A percentile compares a stretch with the other conserved stretches of the same genome.
Conservation (phyloP, 1,140 invertebrate species). For the Drosophila sulfurigaster region DNA sequence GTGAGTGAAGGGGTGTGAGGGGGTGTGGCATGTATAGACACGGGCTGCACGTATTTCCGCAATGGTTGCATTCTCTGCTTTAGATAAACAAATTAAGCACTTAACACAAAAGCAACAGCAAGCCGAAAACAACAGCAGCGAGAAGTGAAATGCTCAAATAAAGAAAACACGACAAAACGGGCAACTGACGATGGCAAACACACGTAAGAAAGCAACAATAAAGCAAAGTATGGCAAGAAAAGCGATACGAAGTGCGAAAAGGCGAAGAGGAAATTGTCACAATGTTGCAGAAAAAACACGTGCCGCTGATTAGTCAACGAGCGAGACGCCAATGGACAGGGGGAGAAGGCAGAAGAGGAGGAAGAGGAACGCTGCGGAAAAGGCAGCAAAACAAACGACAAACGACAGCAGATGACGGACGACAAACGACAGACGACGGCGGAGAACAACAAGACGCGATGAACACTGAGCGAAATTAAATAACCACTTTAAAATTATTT, state of each 20-base stretch:
- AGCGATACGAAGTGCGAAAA: constrained; percentile 40
- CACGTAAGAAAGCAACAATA: constrained; percentile 43
- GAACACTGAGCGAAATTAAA: constrained; percentile 17
- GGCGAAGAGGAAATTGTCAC: constrained; percentile 70
- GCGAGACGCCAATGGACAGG: constrained; percentile 16
- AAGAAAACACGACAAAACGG: constrained; percentile 32
- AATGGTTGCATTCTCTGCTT: constrained; percentile 65
- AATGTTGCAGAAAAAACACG: constrained; percentile 77
- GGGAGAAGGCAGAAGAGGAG: neutral
- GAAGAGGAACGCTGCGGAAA: neutral
- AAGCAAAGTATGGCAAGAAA: constrained; percentile 29
- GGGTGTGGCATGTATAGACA: neutral
- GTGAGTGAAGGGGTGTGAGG: neutral
- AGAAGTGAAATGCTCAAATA: constrained; percentile 42
- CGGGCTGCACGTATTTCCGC: constrained; percentile 69
- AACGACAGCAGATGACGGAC: neutral
- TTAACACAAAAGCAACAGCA: constrained; percentile 46
- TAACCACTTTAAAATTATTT: neutral
- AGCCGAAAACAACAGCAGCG: constrained; percentile 33
- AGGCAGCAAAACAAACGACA: constrained; percentile 3
- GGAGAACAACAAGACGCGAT: constrained; percentile 1
- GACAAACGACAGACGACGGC: neutral
- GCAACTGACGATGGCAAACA: constrained; percentile 14
- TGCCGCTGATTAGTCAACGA: constrained; percentile 73
- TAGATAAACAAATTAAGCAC: constrained; percentile 74